Percentiles rank a stretch among this genome's conserved stretches.
Evolutionary conservation across 35 echinoderm and acorn worm genomes (phyloP).

Genomic region (Amphiura filiformis): DNA sequence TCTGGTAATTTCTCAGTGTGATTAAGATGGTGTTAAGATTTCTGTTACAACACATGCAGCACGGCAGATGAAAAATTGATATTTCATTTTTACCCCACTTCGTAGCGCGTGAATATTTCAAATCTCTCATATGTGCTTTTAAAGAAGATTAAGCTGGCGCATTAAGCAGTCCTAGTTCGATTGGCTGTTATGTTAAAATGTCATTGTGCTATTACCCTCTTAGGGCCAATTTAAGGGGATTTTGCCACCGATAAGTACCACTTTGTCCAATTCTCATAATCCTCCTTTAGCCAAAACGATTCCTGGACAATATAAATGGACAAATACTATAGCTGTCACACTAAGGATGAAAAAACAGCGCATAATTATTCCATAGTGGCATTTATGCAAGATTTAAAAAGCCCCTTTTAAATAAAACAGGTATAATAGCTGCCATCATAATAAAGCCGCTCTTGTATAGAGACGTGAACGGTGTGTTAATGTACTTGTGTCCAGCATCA

Average conservation of each 20-base stretch:
- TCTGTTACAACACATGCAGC: not conserved
- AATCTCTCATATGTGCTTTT: not conserved
- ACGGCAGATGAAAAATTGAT: not conserved
- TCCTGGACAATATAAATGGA: not conserved
- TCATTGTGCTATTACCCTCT: not conserved
- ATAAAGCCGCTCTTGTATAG: not conserved
- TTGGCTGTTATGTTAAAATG: not conserved
- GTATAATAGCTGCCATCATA: not conserved
- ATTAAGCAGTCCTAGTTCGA: not conserved
- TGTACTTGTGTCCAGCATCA: not conserved
- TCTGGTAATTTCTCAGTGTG: not conserved
- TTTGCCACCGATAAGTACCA: not conserved
- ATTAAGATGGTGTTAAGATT: not conserved
- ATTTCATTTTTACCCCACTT: not conserved
- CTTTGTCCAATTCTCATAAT: not conserved
- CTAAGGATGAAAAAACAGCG: not conserved
- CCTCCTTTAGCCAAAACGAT: slow-evolving; percentile 5
- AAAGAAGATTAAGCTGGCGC: not conserved
- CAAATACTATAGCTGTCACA: not conserved
- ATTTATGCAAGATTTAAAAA: slow-evolving; percentile 5
- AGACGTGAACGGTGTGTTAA: not conserved
- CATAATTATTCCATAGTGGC: not conserved
- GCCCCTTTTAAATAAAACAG: not conserved
- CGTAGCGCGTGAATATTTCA: not conserved
- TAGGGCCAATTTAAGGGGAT: not conserved